Evolutionary conservation across 1,140 invertebrate species (phyloP).

Genomic region (Periplaneta americana): DNA sequence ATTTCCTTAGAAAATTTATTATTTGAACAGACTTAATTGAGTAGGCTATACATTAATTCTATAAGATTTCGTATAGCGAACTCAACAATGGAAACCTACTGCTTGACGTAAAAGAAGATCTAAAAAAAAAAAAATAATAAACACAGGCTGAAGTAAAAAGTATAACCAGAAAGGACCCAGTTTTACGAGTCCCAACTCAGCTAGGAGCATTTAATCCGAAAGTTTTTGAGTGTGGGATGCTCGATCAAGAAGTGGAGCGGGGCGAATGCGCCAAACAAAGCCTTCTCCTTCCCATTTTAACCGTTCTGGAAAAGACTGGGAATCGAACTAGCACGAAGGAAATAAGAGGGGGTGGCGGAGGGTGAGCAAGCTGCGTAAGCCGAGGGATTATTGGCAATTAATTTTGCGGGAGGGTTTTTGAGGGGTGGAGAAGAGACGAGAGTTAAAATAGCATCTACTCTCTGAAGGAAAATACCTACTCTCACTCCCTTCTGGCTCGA

Average conservation of each 20-base stretch:
- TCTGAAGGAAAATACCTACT: neutral
- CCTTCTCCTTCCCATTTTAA: neutral
- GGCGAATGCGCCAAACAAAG: neutral
- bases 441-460: neutral
- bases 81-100: too few relatives aligned
- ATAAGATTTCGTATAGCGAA: too few relatives aligned
- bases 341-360: neutral
- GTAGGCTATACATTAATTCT: too few relatives aligned
- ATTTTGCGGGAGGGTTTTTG: neutral
- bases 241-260: neutral
- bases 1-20: too few relatives aligned
- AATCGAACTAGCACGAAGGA: neutral
- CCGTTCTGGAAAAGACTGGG: neutral
- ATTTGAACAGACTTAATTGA: too few relatives aligned
- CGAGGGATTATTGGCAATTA: neutral
- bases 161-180: neutral
- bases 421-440: neutral
- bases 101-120: too few relatives aligned
- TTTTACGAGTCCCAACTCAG: neutral
- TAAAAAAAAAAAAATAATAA: too few relatives aligned
- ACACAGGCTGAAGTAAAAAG: neutral
- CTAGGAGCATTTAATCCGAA: neutral
- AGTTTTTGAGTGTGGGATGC: neutral
- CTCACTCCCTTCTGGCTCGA: too few relatives aligned
- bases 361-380: neutral